Base-by-base conservation (phyloP, 2,888 invertebrate species). In the Xanthorhoe spadicearia region DNA sequence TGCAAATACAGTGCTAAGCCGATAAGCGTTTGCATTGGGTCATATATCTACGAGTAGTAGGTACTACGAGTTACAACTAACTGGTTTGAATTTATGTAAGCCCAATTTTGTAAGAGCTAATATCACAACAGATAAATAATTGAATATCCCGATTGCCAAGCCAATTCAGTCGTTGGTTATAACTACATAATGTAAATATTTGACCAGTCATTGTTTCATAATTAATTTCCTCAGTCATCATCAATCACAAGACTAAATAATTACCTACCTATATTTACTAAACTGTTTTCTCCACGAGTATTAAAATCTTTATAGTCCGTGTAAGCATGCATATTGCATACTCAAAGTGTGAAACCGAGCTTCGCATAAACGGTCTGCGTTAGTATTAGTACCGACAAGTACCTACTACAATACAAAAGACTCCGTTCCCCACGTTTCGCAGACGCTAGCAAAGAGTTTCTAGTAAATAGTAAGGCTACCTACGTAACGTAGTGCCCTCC, bases 401-500 rank as follows among this genome's bases (percentile, higher is more conserved):
- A 50, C 49, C 28, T 48, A 5, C 53, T 54, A 18, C 48, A 23
- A 53, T 43, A 64, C 57, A 67, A 66, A 60, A 57, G 62, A 64
- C 13, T 53, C 9, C 32, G 17, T 32, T 58, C 58, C 56, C 51
- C 19, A 60, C 57, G 54, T 49, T 58, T 63, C 28, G 43, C 50
- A 69, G 46, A 64, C 56, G 61, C 54, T n/a, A n/a, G 53, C 53
- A 43, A 54, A 64, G 61, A 55, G 35, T 66, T 65, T 69, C 60
- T 59, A 58, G 61, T 49, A 52, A 55, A 81, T 83, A 77, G 80
- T 81, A 82, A 76, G 73, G 75, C 46, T 57, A 77, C 77, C 46
- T 57, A 77, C 77, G 77, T 73, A 79, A 75, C 81, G 81, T 85
- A 87, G 83, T 84, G 81, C 83, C 80, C 85, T 85, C 78, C 80